Evolutionary conservation across 2,113 vertebrate species (phyloP), one percentile per base, ranked within the genome.

Genomic region (Cynocephalus volans): DNA sequence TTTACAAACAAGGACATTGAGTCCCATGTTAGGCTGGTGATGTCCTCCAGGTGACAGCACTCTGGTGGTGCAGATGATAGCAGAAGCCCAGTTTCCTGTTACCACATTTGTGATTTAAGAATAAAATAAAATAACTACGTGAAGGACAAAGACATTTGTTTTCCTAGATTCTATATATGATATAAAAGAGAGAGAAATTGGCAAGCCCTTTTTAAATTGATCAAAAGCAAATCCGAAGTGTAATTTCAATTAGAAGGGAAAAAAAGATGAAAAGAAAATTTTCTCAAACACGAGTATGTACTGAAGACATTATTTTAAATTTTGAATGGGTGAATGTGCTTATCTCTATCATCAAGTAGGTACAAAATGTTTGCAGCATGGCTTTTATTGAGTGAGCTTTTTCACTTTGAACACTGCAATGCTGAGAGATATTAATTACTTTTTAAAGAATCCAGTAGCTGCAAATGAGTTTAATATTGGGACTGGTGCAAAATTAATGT

Each of bases 351-450:
- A 52, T 70, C 33, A 33, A 65, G 1, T 56, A 72, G 48, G 41
- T 80, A 62, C 17, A 96, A 84, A 96, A 84, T 0, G 3, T 93
- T 95, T 87, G 1, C 58, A 75, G 24, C 33, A 6, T 92, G 69
- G 23, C 31, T 97, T 90, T 91, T 91, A 90, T 84, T 67, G 73
- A 84, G 52, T 77, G 79, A 87, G 54, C 28, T 70, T 95, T 96
- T 88, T 85, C 14, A 91, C 64, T 93, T 84, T 81, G 84, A 96
- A 93, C 24, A 87, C 65, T 94, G 80, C 89, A 93, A 12, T 97
- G 69, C 86, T 97, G 92, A 31, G 92, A 31, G n/a, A 72, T 96
- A 97, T 77, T 92, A 96, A 97, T 97, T 93, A 5, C 1, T 79
- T 97, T 97, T 91, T 67, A 67, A 95, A 93, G 41, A 96, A 65